Evolutionary conservation across 2,888 invertebrate genomes (phyloP), one percentile per base, ranked within the genome.

Genomic region (Mythimna impura): DNA sequence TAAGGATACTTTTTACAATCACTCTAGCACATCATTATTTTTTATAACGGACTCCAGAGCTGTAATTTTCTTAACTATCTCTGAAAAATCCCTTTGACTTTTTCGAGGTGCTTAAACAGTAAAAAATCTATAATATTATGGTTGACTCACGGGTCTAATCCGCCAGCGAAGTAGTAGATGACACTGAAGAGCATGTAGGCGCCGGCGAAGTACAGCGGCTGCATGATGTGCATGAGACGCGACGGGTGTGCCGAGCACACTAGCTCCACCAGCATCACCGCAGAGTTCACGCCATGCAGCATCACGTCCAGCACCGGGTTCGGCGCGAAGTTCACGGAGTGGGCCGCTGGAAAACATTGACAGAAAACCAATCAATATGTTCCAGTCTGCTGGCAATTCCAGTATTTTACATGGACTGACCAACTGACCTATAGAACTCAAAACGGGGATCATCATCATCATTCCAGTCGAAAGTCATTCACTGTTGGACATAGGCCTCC

Each of bases 191-290:
- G 89, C 72, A 97, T 96, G 91, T 98, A 98, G 20, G 96, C 94
- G 25, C 97, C 90, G 14, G 97, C 97, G 92, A 98, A 97, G 80
- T 97, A 95, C 36, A 97, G 94, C n/a, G 97, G 97, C 95, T 98
- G 98, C 96, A 97, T 97, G 86, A 97, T 94, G 85, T 96, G 96
- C 60, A 95, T 86, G 60, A 96, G 89, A 1, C 97, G 97, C 79
- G 98, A 97, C 52, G 98, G 98, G 89, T 98, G 97, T 36, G 97
- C 97, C 3, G 97, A 97, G 78, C 98, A 94, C 72, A 97, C 96
- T 87, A 98, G 94, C 94, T 98, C 98, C 63, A 97, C 90, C 62
- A 98, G 89, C 97, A 98, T 98, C 89, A 98, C 96, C 54, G 97
- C 89, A 17, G 98, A 97, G 94, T 98, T 98, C 85, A 97, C 96